Percentiles rank a stretch among this genome's conserved stretches.
Conservation (phyloP, 2,888 invertebrate species). For the Drosophila hamatofila region DNA sequence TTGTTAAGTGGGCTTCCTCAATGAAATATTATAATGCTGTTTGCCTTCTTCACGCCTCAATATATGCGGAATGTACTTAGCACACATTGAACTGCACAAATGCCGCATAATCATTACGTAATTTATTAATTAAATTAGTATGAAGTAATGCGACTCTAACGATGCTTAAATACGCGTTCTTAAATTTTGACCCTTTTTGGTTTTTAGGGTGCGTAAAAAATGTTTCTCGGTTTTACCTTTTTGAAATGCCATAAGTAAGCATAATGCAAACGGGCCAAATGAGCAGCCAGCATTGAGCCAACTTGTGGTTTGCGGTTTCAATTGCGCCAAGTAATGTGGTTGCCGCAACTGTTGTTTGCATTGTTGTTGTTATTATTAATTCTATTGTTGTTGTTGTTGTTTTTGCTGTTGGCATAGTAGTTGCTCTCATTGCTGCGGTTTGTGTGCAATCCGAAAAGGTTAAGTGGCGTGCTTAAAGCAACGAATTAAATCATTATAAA, state of each 20-base stretch:
- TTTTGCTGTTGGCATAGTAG: conserved; percentile 24
- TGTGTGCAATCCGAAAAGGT: conserved; percentile 62
- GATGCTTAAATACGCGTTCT: conserved; percentile 31
- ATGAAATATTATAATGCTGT: conserved; percentile 1
- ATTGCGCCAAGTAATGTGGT: conserved; percentile 78
- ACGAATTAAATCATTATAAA: conserved; percentile 69
- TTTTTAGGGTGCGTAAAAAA: conserved; percentile 11
- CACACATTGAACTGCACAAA: conserved; percentile 30
- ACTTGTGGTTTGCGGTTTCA: conserved; percentile 68
- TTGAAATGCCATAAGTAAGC: conserved; percentile 35
- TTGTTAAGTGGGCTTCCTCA: neutral
- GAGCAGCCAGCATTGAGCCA: conserved; percentile 25
- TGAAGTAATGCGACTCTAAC: conserved; percentile 44
- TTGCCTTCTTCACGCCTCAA: neutral
- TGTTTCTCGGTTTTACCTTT: conserved; percentile 14
- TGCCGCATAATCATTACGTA: conserved; percentile 59
- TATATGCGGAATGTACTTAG: conserved; percentile 1
- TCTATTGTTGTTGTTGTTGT: conserved; percentile 23
- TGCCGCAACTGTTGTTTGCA: conserved; percentile 43
- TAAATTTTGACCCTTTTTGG: conserved; percentile 41
- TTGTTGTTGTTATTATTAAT: conserved; percentile 28
- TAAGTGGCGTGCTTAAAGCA: conserved; percentile 65
- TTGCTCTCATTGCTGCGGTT: conserved; percentile 74
- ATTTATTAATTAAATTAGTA: conserved; percentile 58
- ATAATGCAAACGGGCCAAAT: conserved; percentile 26